A percentile compares a stretch with the other conserved stretches of the same genome.
phyloP scores from a whole-genome alignment of 2,888 invertebrate genomes.

The Apotomis betuletana region DNA sequence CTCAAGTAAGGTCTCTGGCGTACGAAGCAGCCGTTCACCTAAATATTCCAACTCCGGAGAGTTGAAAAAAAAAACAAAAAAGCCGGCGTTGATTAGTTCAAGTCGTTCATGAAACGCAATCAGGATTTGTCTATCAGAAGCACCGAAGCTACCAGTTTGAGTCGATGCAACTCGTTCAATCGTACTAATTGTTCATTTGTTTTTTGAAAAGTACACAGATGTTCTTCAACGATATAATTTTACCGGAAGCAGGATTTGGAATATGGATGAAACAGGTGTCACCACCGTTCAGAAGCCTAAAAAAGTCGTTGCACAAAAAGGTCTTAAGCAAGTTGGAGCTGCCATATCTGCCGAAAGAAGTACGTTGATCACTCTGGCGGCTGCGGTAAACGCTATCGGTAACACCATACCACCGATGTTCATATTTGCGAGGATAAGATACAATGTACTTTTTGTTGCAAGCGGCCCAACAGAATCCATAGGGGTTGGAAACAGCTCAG shows the following conservation, averaged over 20 bases:
- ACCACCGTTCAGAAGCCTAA: slow-evolving; percentile 36
- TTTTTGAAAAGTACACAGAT: too few species aligned
- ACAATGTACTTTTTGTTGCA: neutral
- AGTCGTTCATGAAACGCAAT: too few species aligned
- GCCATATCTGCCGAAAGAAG: slow-evolving; percentile 19
- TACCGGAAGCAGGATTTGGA: slow-evolving; percentile 30
- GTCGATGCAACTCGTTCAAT: too few species aligned
- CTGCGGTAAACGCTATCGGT: slow-evolving; percentile 21
- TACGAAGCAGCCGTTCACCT: too few species aligned
- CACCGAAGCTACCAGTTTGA: too few species aligned
- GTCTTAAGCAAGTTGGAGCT: slow-evolving; percentile 29
- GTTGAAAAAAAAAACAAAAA: too few species aligned
- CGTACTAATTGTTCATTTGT: too few species aligned
- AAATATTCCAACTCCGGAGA: too few species aligned
- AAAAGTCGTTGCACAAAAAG: slow-evolving; percentile 36
- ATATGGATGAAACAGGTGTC: slow-evolving; percentile 43
- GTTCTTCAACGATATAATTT: too few species aligned
- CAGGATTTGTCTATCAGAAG: too few species aligned
- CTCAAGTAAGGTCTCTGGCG: too few species aligned
- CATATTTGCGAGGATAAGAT: neutral
- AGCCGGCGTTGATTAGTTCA: too few species aligned
- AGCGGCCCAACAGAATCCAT: neutral
- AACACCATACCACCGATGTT: neutral
- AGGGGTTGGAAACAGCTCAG: slow-evolving; percentile 1
- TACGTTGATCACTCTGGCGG: slow-evolving; percentile 36